Base-by-base conservation (phyloP, 2,888 invertebrate genomes). In the Cosmorhoe ocellata region DNA sequence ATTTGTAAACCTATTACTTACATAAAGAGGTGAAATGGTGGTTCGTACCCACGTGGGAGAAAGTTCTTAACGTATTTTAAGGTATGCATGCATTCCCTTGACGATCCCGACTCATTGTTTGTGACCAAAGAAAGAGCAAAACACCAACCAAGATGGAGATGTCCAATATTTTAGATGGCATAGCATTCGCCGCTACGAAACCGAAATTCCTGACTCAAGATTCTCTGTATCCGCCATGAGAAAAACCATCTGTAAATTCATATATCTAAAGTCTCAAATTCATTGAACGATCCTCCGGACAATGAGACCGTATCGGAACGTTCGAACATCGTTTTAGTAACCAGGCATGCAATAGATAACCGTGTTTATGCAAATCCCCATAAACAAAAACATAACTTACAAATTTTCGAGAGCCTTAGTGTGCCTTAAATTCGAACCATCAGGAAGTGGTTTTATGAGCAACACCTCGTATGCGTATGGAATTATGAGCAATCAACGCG, bases 131-230 rank as follows among this genome's bases (percentile, higher is more conserved):
- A 80, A 89, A 86, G 81, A 89, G 72, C 84, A 88, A 87, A 89
- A 88, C 83, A 74, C 71, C 79, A 81, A 74, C 78, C 79, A 76
- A 88, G 88, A 90, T 90, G 87, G 88, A 89, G 89, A 88, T 90
- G 88, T 90, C 88, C 88, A 89, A 90, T 90, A 90, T 90, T 90
- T 90, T 87, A 89, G 88, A 89, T 90, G 87, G 89, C 88, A 89
- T 85, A 87, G 88, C 89, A 85, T 79, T 87, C 83, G 82, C 80
- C 78, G 87, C 83, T 79, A 86, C 84, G 84, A 80, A 84, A 81
- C 84, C 85, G 81, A 78, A 84, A 89, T 89, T 90, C 86, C 79
- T 76, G 70, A 66, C 73, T 72, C 77, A 76, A 82, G 84, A 83
- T 87, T 81, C 79, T 63, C 69, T 56, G 53, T 63, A 57, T 64